Evolutionary conservation across 2,113 vertebrate species (phyloP), one percentile per base, ranked within the genome.

Genomic region (Tyrannus savana): DNA sequence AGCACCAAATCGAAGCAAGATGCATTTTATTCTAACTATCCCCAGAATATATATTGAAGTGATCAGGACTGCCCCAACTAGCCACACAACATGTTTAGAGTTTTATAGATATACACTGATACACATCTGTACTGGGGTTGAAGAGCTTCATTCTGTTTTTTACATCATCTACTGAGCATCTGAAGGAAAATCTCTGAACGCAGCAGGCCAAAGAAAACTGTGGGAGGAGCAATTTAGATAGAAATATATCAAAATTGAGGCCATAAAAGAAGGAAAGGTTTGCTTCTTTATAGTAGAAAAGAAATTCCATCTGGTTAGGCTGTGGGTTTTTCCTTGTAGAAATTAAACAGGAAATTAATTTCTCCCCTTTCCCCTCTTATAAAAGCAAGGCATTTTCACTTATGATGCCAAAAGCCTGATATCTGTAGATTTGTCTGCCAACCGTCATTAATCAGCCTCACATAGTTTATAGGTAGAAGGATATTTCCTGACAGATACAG

Each of bases 401-500:
- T 83, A 80, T 60, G 85, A 84, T 92, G 87, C 92, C 84, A 91
- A 94, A 89, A 96, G 50, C 76, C 60, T 87, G 75, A 22, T 81
- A 74, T 75, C 84, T 83, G 75, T 88, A 86, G 89, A 68, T 84
- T 64, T 91, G 64, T 74, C 63, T 91, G 89, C 53, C 75, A 47
- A 62, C 44, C 35, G 91, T 87, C 63, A 47, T 96, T 97, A 95
- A 96, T 96, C 88, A 86, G 95, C 62, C 97, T 97, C 95, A 39
- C 64, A 92, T 89, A 97, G 49, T 96, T 94, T 94, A 96, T 9
- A 84, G 47, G 91, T 87, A 66, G 53, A 88, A 9, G 92, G 96
- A 90, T 97, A 96, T 93, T 93, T 95, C 95, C 95, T 97, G 97
- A 98, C 96, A 98, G 97, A 95, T 96, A 98, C 93, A 97, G 77